Base-by-base conservation (phyloP, 2,113 vertebrate genomes). In the Sapayoa aenigma region DNA sequence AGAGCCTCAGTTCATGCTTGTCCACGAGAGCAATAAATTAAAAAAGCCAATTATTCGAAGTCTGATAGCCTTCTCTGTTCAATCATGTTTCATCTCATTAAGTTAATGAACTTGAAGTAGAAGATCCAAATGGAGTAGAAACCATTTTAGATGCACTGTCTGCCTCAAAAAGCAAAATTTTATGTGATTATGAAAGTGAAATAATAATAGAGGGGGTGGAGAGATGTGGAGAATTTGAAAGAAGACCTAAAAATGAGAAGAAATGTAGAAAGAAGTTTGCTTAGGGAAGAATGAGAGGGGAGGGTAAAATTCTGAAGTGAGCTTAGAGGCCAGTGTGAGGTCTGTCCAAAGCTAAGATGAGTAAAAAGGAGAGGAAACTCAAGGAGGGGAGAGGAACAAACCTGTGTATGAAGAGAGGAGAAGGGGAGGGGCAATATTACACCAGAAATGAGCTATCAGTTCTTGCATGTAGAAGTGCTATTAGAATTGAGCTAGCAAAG, bases 41-140 rank as follows among this genome's bases (percentile, higher is more conserved):
- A 90, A 95, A 95, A 95, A 96, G 73, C 73, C 77, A 93, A 91
- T 95, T 97, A 94, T 89, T 94, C 66, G 63, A 92, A 91, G 89
- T 79, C 62, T 84, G 49, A 84, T 94, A 87, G 66, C 58, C 31
- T 86, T 89, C 81, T 87, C 62, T 12, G 5, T 77, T 87, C 50
- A 3, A 84, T 87, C 47, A 44, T 82, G 96, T 94, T 95, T 95
- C 69, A 69, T 93, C 79, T 93, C 50, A 58, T 92, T 95, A 79
- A 95, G 44, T 90, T 95, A 87, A 95, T 95, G 93, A 96, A 89
- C 84, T 89, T 90, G 80, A 89, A 69, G 66, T 94, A 75, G 87
- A 65, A 78, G 69, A 79, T 92, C 74, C 65, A 31, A 91, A 58
- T 87, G 72, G 41, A 53, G n/a, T 12, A 69, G 60, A 94, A 92